These are phyloP conservation scores for Astur gentilis DNA, from an alignment of 2,113 vertebrate species.

Conservation along the genomic window DNA sequence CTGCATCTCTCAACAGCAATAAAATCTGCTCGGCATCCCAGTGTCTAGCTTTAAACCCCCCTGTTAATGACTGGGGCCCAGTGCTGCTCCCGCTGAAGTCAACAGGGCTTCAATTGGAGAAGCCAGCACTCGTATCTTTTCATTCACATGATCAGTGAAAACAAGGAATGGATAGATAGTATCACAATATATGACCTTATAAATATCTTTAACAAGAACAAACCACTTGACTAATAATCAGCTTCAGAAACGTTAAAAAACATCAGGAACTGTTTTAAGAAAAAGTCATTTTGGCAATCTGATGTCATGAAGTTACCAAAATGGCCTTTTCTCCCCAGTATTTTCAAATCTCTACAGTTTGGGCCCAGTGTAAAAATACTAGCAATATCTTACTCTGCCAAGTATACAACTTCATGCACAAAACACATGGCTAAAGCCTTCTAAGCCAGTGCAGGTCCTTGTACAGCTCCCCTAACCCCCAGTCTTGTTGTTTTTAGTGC, in stretches of 20 bases:
- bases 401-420: background rate
- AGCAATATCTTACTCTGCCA: background rate
- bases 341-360: background rate
- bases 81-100: background rate
- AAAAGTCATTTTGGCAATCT: conserved; percentile 10
- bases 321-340: background rate
- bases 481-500: background rate
- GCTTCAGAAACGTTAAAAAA: background rate
- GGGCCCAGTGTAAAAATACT: background rate
- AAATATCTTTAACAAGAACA: conserved; percentile 5
- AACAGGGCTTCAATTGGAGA: accelerated
- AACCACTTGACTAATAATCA: conserved; percentile 1
- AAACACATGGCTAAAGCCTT: background rate
- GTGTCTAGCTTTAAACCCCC: background rate
- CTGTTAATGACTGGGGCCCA: background rate
- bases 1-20: background rate
- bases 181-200: background rate
- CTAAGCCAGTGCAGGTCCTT: background rate
- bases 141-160: background rate
- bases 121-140: background rate
- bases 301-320: background rate
- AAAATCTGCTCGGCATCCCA: background rate
- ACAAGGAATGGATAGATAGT: background rate
- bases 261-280: background rate
- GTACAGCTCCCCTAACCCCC: background rate